Evolutionary conservation across 2,797 vertebrate species (phyloP), one percentile per base, ranked within the genome.

Genomic region (Coracias cyanogaster): DNA sequence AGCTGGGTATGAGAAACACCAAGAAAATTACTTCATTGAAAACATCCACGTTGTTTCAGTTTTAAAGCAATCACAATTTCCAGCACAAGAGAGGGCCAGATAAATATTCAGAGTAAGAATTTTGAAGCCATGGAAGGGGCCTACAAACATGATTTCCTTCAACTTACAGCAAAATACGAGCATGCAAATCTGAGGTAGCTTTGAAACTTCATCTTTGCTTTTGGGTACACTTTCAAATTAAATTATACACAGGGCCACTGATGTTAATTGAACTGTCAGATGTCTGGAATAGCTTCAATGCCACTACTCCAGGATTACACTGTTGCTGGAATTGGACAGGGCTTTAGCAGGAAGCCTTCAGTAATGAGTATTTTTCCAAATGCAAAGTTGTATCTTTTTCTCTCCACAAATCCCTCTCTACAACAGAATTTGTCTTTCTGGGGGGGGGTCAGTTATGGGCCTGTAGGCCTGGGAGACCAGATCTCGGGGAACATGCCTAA

Each of bases 151-250:
- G 1, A 78, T 37, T 85, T 76, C 71, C 69, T 93, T 82, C 4
- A 1, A 73, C 54, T 80, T 51, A 67, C 49, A 69, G 26, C 25
- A 77, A 86, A 84, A 93, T n/a, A 51, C 4, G 57, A 85, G 52
- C 81, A 80, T 37, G 52, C 55, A 70, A 85, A 91, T 73, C 80
- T 10, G 48, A 91, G 57, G 67, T 49, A 92, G 73, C 51, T 90
- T 84, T 82, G 60, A 82, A 93, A 92, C 37, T 54, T 86, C 80
- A 70, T 79, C 82, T 91, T 67, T 89, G 80, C 73, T 74, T 57
- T 64, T 51, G 70, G 70, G 55, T 77, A 79, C 70, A 49, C 64
- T 82, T 93, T 49, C 33, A 86, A 60, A 93, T 89, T 86, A 46
- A 82, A 85, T 67, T 71, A 66, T 71, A 80, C 91, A 82, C 0